Evolutionary conservation across 2,888 invertebrate genomes (phyloP).

Genomic region (Drosophila barbarae): DNA sequence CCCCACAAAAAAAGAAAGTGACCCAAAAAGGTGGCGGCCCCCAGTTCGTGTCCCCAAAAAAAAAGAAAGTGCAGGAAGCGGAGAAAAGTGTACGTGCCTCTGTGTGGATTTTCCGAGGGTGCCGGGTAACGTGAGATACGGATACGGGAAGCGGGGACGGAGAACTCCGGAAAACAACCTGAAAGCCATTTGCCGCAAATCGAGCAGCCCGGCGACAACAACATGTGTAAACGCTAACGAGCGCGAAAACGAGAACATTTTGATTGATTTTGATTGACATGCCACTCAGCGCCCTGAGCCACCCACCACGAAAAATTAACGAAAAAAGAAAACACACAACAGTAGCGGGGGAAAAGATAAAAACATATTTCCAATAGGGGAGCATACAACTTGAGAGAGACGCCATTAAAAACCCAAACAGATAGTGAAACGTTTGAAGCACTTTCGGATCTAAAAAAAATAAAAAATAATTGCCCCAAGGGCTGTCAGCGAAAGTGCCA

Average conservation of each 20-base stretch:
- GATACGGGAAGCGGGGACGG: constrained; percentile 7
- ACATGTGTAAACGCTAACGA: constrained; percentile 65
- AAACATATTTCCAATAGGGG: constrained; percentile 3
- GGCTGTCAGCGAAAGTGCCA: constrained; percentile 34
- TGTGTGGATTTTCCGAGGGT: constrained; percentile 28
- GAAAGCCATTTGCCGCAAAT: constrained; percentile 42
- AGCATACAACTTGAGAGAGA: neutral
- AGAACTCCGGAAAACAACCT: constrained; percentile 25
- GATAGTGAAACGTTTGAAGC: constrained; percentile 26
- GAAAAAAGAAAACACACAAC: constrained; percentile 10
- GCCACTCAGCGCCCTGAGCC: constrained; percentile 37
- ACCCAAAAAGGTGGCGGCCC: constrained; percentile 2
- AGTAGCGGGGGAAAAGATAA: constrained; percentile 3
- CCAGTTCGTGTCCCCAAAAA: constrained; percentile 1
- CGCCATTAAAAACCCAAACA: constrained; percentile 6
- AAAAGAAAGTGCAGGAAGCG: constrained; percentile 19
- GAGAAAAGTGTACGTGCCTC: constrained; percentile 24
- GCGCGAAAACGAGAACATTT: constrained; percentile 46
- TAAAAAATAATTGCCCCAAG: constrained; percentile 28
- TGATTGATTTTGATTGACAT: constrained; percentile 76
- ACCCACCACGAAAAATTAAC: constrained; percentile 33
- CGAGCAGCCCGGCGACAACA: constrained; percentile 29
- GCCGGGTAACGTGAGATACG: constrained; percentile 33
- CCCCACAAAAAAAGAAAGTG: constrained; percentile 1
- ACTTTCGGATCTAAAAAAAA: constrained; percentile 26